These are phyloP conservation scores for Scophthalmus maximus DNA, from an alignment of 2,113 vertebrate genomes.

Conservation along the genomic window DNA sequence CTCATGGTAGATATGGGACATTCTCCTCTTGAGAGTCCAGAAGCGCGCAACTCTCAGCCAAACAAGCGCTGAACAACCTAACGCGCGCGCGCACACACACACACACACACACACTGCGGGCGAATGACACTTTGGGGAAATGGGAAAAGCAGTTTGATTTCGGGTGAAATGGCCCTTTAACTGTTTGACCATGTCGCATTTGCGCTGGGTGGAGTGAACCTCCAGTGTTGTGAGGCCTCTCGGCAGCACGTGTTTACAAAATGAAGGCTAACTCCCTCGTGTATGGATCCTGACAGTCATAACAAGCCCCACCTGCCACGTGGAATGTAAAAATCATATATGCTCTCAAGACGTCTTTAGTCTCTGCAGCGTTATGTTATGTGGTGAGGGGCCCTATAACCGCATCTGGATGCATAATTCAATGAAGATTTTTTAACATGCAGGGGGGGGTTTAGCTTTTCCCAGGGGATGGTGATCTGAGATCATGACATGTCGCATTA, in stretches of 20 bases:
- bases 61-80: neutral
- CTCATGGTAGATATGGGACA: neutral
- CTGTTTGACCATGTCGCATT: too few species aligned
- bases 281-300: too few species aligned
- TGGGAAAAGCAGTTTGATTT: too few species aligned
- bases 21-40: neutral
- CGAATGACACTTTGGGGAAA: too few species aligned
- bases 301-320: too few species aligned
- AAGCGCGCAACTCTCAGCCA: neutral
- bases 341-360: neutral
- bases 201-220: too few species aligned
- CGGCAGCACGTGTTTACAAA: too few species aligned
- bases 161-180: too few species aligned
- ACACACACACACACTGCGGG: neutral
- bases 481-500: constrained; percentile 15
- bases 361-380: neutral
- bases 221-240: too few species aligned
- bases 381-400: neutral
- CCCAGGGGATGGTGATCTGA: constrained; percentile 19
- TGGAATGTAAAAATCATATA: neutral
- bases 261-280: too few species aligned
- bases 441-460: neutral
- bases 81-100: neutral
- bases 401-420: neutral
- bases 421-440: neutral